A percentile compares a stretch with the other conserved stretches of the same genome.
Evolutionary conservation across 1,140 invertebrate species (phyloP).

Genomic region (Brachionus paranguensis): DNA sequence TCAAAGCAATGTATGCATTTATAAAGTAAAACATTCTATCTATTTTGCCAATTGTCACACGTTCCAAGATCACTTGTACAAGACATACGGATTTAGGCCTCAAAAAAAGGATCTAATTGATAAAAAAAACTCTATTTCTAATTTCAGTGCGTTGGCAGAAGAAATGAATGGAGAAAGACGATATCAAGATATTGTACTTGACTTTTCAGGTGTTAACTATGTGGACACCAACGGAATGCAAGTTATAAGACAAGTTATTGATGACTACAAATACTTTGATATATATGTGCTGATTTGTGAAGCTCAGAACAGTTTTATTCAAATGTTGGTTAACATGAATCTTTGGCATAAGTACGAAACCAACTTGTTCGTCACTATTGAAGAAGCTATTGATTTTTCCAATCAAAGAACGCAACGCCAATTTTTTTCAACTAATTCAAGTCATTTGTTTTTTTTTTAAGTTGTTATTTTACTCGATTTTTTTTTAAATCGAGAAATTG

Average conservation of each 20-base stretch:
- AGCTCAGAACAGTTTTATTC: background rate
- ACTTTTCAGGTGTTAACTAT: slow-evolving; percentile 29
- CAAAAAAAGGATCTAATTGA: background rate
- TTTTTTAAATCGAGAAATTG: too few relatives aligned
- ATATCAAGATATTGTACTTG: background rate
- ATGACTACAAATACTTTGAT: background rate
- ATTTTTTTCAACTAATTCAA: background rate
- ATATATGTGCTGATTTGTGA: background rate
- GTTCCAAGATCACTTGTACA: background rate
- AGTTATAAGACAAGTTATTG: background rate
- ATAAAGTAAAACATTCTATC: background rate
- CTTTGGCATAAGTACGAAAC: background rate
- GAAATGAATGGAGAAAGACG: background rate
- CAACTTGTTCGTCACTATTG: slow-evolving; percentile 4
- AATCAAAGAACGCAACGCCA: background rate
- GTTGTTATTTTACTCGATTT: background rate
- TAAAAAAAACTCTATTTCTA: background rate
- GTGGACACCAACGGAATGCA: slow-evolving; percentile 13
- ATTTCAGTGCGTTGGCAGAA: background rate
- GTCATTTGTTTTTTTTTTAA: background rate
- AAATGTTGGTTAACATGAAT: background rate
- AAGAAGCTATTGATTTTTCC: background rate
- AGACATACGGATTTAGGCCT: background rate
- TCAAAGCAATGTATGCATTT: background rate
- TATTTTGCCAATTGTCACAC: slow-evolving; percentile 20